A percentile compares a stretch with the other conserved stretches of the same genome.
Conservation (phyloP, 2,888 invertebrate genomes). For the Agrochola lota region DNA sequence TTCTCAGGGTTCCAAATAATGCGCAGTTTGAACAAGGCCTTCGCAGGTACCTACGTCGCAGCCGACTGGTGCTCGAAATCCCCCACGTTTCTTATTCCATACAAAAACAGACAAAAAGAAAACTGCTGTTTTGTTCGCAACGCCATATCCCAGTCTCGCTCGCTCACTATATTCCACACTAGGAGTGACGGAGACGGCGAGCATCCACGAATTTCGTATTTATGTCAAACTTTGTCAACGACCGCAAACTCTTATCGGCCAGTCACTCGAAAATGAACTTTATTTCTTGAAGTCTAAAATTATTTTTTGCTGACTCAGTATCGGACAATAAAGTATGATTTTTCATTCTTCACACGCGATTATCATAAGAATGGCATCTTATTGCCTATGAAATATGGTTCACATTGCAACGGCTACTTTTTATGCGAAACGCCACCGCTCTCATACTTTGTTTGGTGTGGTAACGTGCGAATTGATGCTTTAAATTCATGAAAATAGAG, state of each 20-base stretch:
- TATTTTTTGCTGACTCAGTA: constrained; percentile 5
- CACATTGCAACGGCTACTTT: constrained; percentile 45
- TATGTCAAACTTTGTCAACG: constrained; percentile 62
- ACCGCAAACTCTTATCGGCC: constrained; percentile 22
- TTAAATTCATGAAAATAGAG: not conserved
- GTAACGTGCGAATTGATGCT: constrained; percentile 21
- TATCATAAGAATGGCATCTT: constrained; percentile 47
- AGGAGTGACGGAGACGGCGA: constrained; percentile 31
- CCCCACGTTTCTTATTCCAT: constrained; percentile 37
- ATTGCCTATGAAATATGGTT: constrained; percentile 41
- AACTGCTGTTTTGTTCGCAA: constrained; percentile 45
- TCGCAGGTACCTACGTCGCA: not conserved
- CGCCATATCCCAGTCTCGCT: constrained; percentile 35
- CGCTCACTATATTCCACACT: not conserved
- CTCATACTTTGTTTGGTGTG: constrained; percentile 23
- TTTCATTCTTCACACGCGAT: constrained; percentile 56
- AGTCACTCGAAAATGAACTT: constrained; percentile 35
- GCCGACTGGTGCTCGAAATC: constrained; percentile 21
- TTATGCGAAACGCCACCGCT: constrained; percentile 38
- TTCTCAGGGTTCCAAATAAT: constrained; percentile 7
- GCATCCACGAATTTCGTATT: constrained; percentile 48
- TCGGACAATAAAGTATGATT: constrained; percentile 45
- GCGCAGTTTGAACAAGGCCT: constrained; percentile 3
- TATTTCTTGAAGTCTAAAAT: not conserved
- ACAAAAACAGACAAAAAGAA: constrained; percentile 57